phyloP scores from a whole-genome alignment of 2,113 vertebrate species.

The Hypocryptadius cinnamomeus region DNA sequence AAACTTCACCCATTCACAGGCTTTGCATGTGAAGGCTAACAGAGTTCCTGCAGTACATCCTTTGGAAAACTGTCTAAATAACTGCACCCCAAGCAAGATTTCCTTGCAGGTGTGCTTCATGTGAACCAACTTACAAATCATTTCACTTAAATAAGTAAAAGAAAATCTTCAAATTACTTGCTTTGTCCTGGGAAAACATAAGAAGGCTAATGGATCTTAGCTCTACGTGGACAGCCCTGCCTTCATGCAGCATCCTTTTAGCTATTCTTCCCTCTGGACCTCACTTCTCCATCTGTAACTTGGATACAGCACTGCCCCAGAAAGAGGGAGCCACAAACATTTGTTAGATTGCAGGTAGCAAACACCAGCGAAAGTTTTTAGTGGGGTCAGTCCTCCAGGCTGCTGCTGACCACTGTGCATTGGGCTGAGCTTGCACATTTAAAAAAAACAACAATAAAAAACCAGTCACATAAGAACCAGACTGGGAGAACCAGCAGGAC shows the following conservation, averaged over 20 bases:
- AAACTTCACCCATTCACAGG: background rate
- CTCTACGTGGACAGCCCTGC: rapidly evolving
- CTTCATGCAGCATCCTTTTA: background rate
- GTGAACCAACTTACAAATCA: background rate
- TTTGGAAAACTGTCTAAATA: background rate
- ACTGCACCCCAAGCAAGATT: background rate
- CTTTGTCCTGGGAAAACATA: background rate
- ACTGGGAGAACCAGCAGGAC: background rate
- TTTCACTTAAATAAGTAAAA: background rate
- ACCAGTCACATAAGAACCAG: background rate
- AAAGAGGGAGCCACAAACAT: background rate
- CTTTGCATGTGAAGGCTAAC: background rate
- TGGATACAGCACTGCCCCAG: background rate
- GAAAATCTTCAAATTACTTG: background rate
- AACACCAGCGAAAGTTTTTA: background rate
- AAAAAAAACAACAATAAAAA: background rate
- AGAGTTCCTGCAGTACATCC: background rate
- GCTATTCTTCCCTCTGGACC: background rate
- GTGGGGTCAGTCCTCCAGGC: background rate
- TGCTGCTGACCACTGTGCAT: background rate
- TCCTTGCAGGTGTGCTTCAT: background rate
- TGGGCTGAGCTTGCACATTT: background rate
- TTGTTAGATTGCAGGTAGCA: background rate
- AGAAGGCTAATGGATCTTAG: background rate
- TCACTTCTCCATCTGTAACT: background rate